Evolutionary conservation across 2,797 vertebrate genomes (phyloP).

Genomic region (Oryzias sinensis): DNA sequence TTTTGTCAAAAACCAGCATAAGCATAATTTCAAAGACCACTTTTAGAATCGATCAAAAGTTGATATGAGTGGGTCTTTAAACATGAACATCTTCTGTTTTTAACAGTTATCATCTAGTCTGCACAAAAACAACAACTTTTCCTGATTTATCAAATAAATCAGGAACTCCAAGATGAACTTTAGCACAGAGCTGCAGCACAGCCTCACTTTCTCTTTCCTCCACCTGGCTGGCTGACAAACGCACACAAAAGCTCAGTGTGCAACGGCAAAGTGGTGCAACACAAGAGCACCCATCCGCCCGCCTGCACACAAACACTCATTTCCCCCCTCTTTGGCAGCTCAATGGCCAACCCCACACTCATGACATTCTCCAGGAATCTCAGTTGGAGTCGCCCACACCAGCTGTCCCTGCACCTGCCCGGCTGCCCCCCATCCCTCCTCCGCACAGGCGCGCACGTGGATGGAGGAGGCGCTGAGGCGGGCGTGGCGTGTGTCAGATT

Average conservation of each 20-base stretch:
- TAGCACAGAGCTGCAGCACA: no score
- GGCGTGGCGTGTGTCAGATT: conserved; percentile 37
- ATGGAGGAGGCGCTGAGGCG: conserved; percentile 25
- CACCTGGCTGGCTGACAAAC: not conserved
- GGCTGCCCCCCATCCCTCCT: conserved; percentile 52
- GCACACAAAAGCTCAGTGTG: conserved; percentile 42
- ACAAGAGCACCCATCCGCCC: conserved; percentile 14
- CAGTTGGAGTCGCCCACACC: conserved; percentile 71
- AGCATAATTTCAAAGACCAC: no score
- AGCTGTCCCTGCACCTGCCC: conserved; percentile 83
- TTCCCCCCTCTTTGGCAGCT: conserved; percentile 36
- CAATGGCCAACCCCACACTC: conserved; percentile 50
- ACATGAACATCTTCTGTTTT: no score
- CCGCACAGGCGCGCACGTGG: conserved; percentile 24
- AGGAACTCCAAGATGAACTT: no score
- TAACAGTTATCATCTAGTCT: no score
- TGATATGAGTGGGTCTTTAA: no score
- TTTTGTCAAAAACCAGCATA: no score
- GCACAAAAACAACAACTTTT: no score
- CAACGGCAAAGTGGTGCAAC: conserved; percentile 31
- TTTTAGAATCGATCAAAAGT: no score
- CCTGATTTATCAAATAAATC: no score
- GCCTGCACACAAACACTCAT: conserved; percentile 28
- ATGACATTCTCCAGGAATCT: conserved; percentile 63
- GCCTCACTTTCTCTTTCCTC: not conserved